Conservation (phyloP, 1,140 invertebrate species). For the Matsumurasca onukii region DNA sequence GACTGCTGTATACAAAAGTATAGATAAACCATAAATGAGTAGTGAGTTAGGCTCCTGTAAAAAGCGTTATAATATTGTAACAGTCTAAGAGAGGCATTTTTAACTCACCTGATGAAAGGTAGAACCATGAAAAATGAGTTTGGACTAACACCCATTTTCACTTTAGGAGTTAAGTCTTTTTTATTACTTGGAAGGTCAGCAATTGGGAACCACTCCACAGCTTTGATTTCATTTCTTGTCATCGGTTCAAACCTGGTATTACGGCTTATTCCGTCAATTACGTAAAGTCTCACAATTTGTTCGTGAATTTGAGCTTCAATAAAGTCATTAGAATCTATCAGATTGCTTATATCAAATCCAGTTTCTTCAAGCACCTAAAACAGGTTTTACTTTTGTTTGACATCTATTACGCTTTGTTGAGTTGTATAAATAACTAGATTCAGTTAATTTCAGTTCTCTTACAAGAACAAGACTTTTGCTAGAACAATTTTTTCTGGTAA, state of each 20-base stretch:
- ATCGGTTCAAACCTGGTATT: slow-evolving; percentile 86
- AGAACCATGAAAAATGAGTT: slow-evolving; percentile 95
- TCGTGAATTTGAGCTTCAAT: slow-evolving; percentile 88
- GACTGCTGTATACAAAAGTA: too few relatives aligned
- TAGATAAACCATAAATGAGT: too few relatives aligned
- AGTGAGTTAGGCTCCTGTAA: too few relatives aligned
- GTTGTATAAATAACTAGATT: too few relatives aligned
- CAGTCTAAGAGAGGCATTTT: too few relatives aligned
- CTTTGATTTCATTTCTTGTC: slow-evolving; percentile 94
- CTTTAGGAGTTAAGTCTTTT: slow-evolving; percentile 82
- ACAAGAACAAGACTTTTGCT: too few relatives aligned
- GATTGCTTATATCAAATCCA: slow-evolving; percentile 85
- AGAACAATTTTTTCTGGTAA: too few relatives aligned
- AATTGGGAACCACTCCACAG: slow-evolving; percentile 90
- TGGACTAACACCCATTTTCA: slow-evolving; percentile 70
- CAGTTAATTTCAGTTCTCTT: too few relatives aligned
- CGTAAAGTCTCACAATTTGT: slow-evolving; percentile 85
- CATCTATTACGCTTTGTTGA: too few relatives aligned
- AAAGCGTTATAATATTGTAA: too few relatives aligned
- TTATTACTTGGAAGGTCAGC: slow-evolving; percentile 82
- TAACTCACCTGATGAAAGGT: slow-evolving; percentile 82
- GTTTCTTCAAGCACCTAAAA: slow-evolving; percentile 91
- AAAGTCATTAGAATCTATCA: slow-evolving; percentile 81
- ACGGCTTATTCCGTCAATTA: slow-evolving; percentile 81
- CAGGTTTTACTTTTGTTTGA: too few relatives aligned